Evolutionary conservation across 1,140 invertebrate genomes (phyloP).

Genomic region (Doryteuthis pealeii): DNA sequence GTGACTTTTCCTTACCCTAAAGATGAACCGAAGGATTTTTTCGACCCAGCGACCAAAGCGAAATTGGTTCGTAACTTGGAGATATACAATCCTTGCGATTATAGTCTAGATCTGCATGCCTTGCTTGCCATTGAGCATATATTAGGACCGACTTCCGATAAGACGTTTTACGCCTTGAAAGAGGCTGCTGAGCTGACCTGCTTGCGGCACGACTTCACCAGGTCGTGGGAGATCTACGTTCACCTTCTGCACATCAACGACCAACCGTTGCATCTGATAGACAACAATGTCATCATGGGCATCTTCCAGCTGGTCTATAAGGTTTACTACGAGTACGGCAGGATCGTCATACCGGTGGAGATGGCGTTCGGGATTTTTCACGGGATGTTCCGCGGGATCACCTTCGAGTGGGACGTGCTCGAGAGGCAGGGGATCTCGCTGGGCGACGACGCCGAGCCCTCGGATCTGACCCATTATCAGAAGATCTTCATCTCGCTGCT

Average conservation of each 20-base stretch:
- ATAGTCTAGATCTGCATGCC: not conserved
- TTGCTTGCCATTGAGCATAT: not conserved
- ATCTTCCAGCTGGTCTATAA: not conserved
- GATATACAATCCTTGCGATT: not conserved
- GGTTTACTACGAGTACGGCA: not conserved
- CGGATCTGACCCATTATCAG: not conserved
- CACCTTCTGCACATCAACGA: not conserved
- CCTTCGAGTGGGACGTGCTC: not conserved
- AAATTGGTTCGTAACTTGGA: not conserved
- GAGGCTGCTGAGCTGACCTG: not conserved
- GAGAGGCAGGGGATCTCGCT: not conserved
- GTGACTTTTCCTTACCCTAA: constrained; percentile 2
- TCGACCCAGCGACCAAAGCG: not conserved
- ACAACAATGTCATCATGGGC: not conserved
- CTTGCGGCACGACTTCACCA: not conserved
- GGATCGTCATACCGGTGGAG: not conserved
- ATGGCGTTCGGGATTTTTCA: not conserved
- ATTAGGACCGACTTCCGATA: not conserved
- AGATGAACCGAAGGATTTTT: not conserved
- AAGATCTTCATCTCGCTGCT: not conserved
- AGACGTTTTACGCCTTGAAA: not conserved
- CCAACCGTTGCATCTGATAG: not conserved
- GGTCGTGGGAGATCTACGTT: not conserved
- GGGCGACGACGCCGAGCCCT: not conserved
- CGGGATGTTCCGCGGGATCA: not conserved